These are phyloP conservation scores for Carpatolechia fugitivella DNA, from an alignment of 2,888 invertebrate species.

Conservation along the genomic window DNA sequence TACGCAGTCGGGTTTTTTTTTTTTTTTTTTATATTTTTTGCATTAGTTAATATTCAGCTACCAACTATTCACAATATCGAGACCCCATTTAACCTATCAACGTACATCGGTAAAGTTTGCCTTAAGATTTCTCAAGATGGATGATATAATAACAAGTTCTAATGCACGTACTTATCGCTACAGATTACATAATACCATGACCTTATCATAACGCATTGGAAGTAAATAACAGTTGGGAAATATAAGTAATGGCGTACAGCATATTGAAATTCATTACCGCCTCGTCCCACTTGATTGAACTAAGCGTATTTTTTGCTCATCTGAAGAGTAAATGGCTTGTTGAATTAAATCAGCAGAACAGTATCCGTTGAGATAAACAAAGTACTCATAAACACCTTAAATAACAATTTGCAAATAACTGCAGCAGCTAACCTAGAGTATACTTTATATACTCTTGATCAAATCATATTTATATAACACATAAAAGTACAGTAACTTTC, in stretches of 20 bases:
- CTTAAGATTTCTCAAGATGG: conserved; percentile 42
- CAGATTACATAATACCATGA: conserved; percentile 59
- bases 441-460: background rate
- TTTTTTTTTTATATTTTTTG: too few species aligned
- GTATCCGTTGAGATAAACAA: background rate
- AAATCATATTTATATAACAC: background rate
- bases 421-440: background rate
- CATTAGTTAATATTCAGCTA: conserved; percentile 9
- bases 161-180: conserved; percentile 54
- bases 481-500: background rate
- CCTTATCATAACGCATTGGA: conserved; percentile 54
- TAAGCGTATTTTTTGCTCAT: background rate
- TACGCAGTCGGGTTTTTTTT: too few species aligned
- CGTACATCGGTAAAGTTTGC: conserved; percentile 20
- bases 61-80: conserved; percentile 1
- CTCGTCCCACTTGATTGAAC: conserved; percentile 13
- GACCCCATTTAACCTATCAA: background rate
- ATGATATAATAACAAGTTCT: conserved; percentile 53
- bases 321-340: background rate
- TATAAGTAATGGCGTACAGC: conserved; percentile 27
- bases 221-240: conserved; percentile 48
- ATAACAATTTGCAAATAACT: background rate
- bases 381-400: background rate
- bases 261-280: conserved; percentile 20
- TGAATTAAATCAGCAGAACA: background rate